Base-by-base conservation (phyloP, 2,888 invertebrate species). In the Mimumesa dahlbomi region DNA sequence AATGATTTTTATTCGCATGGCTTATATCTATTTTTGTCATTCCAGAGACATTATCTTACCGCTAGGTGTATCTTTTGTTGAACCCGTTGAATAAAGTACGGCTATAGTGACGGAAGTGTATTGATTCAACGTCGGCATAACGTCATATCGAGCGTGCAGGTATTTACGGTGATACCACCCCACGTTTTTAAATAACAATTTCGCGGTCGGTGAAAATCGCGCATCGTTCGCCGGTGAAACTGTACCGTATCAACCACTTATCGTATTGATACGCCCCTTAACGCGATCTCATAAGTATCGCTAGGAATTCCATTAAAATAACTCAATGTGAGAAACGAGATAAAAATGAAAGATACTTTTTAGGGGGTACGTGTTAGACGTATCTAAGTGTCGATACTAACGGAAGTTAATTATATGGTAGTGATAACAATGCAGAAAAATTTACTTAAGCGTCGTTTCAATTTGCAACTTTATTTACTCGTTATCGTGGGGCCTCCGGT, bases 31-130 rank as follows among this genome's bases (percentile, higher is more conserved):
- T 79, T 79, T 68, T 64, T 59, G 64, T 62, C 65, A 43, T 50
- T 52, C 34, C 52, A 46, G 18, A 42, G 63, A 43, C 36, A 71
- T 67, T 73, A 66, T 67, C 71, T 71, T 70, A 67, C 66, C 38
- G 50, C 65, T 67, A 45, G 67, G 67, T 73, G 73, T 73, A 73
- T 71, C 73, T 73, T 73, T 59, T 52, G 74, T 66, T 72, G 59
- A 59, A 34, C 45, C 34, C 40, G 50, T 29, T 65, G 64, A 63
- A 67, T 64, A 66, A 73, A 69, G 63, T 19, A 52, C 65, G 46
- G 36, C 63, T 61, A 45, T 63, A 63, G 63, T 68, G 61, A 75
- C 71, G 71, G 75, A 77, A 66, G 69, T 50, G 61, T 75, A 80
- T 80, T 75, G 80, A 80, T 80, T 73, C 42, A 11, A 40, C 46